Conservation (phyloP, 2,113 vertebrate species). For the Oplegnathus fasciatus region DNA sequence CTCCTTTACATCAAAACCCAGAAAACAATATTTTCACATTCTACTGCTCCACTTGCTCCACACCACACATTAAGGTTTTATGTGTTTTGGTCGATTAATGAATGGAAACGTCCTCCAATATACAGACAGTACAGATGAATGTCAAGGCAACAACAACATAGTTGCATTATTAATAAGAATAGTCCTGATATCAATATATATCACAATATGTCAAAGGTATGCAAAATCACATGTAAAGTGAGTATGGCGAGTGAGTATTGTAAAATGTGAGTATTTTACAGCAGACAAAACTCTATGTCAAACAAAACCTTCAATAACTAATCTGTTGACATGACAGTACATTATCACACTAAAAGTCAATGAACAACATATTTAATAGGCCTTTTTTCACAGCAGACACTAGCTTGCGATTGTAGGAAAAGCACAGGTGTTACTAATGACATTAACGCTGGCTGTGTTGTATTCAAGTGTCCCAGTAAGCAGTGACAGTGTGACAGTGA, state of each 20-base stretch:
- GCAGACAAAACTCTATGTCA: not conserved
- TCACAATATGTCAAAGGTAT: not conserved
- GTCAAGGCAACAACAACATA: not conserved
- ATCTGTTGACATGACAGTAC: no score
- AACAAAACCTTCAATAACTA: not conserved
- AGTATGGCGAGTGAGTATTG: no score
- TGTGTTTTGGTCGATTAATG: no score
- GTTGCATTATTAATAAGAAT: not conserved
- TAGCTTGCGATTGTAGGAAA: not conserved
- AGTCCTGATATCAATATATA: not conserved
- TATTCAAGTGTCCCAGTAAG: not conserved
- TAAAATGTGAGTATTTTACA: not conserved
- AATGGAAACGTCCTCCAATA: not conserved
- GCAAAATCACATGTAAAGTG: not conserved
- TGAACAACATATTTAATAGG: not conserved
- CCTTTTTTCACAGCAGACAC: not conserved
- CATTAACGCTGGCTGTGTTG: not conserved
- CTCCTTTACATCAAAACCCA: not conserved
- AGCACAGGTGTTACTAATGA: not conserved
- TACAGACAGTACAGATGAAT: not conserved
- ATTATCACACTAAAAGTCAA: not conserved
- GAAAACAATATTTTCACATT: not conserved
- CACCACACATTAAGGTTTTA: not conserved
- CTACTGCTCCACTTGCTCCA: no score
- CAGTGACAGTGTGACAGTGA: not conserved